These are phyloP conservation scores for Drosophila colorata DNA, from an alignment of 2,888 invertebrate species.

Conservation along the genomic window DNA sequence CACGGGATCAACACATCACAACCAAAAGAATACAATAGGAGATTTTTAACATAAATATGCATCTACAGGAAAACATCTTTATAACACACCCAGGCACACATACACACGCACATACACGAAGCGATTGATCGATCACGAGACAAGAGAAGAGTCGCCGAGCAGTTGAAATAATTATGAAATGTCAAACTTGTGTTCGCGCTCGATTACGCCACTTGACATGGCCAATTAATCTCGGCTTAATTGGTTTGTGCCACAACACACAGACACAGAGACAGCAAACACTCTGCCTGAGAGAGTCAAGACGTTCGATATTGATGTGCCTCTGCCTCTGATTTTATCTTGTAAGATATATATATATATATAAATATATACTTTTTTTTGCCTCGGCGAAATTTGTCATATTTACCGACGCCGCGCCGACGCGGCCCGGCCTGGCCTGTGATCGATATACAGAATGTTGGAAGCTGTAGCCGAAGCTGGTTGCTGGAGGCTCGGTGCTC, in stretches of 20 bases:
- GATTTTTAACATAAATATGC: slow-evolving; percentile 25
- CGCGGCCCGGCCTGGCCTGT: slow-evolving; percentile 47
- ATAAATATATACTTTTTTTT: slow-evolving; percentile 24
- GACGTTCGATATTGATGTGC: slow-evolving; percentile 75
- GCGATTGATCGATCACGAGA: slow-evolving; percentile 73
- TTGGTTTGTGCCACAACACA: slow-evolving; percentile 80
- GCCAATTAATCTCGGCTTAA: slow-evolving; percentile 82
- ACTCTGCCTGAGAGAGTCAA: slow-evolving; percentile 39
- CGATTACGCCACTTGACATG: slow-evolving; percentile 83
- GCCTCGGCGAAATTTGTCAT: slow-evolving; percentile 70
- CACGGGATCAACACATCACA: slow-evolving; percentile 67
- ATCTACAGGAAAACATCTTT: slow-evolving; percentile 46
- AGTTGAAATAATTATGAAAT: slow-evolving; percentile 82
- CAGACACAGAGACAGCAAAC: slow-evolving; percentile 44
- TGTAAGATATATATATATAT: slow-evolving; percentile 38
- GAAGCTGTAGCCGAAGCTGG: slow-evolving; percentile 8
- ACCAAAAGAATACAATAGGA: slow-evolving; percentile 44
- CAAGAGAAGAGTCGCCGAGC: slow-evolving; percentile 46
- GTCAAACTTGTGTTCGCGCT: slow-evolving; percentile 83
- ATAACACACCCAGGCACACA: slow-evolving; percentile 30
- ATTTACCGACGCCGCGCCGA: slow-evolving; percentile 65
- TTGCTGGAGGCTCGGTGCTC: not conserved
- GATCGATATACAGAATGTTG: slow-evolving; percentile 65
- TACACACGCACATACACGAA: not conserved
- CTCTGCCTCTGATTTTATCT: slow-evolving; percentile 72